Conservation (phyloP, 1,140 invertebrate genomes). For the Hestina assimilis region DNA sequence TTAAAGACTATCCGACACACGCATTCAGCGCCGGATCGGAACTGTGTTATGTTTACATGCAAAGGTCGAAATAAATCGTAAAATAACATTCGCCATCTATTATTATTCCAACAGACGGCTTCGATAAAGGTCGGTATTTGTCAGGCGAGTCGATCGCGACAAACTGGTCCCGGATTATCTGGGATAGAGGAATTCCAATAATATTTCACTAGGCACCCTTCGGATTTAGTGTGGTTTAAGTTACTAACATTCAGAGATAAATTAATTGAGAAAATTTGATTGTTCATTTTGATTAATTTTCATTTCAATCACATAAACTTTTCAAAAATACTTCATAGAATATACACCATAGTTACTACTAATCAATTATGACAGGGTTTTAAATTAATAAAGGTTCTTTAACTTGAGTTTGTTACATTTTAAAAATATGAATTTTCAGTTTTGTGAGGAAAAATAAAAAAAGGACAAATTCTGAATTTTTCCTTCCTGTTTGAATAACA, state of each 20-base stretch:
- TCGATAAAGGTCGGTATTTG: conserved; percentile 44
- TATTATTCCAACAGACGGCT: conserved; percentile 33
- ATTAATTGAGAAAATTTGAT: neutral
- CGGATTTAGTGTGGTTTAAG: conserved; percentile 22
- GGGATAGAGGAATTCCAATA: conserved; percentile 63
- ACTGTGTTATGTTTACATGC: neutral
- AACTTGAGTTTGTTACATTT: too few relatives aligned
- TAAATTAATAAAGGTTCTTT: too few relatives aligned
- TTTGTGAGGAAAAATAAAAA: too few relatives aligned
- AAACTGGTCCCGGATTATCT: conserved; percentile 48
- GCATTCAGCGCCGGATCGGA: too few relatives aligned
- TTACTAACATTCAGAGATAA: conserved; percentile 9
- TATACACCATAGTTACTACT: too few relatives aligned
- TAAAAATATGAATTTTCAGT: too few relatives aligned
- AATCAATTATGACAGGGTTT: too few relatives aligned
- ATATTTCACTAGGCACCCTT: conserved; percentile 60
- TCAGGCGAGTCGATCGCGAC: conserved; percentile 44
- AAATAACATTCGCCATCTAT: conserved; percentile 29
- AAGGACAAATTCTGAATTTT: too few relatives aligned
- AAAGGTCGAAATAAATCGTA: conserved; percentile 16
- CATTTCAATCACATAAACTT: too few relatives aligned
- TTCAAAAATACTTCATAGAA: too few relatives aligned
- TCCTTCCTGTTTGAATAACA: too few relatives aligned
- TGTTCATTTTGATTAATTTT: neutral
- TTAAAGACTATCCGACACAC: too few relatives aligned